A percentile compares a stretch with the other conserved stretches of the same genome.
Conservation (phyloP, 2,113 vertebrate genomes). For the Herpetotheres cachinnans region DNA sequence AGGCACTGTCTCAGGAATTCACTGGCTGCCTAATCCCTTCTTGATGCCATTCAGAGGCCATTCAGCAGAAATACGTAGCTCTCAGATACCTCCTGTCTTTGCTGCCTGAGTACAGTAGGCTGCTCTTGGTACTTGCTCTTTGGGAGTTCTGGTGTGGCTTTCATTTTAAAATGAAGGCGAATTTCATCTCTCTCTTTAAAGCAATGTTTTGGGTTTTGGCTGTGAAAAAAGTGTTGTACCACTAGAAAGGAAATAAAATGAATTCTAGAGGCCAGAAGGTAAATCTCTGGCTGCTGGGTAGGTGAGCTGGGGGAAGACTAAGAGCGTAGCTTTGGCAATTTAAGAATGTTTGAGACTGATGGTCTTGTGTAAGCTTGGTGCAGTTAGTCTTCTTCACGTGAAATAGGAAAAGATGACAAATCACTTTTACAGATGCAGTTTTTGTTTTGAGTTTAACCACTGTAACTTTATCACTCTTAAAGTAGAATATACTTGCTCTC, state of each 20-base stretch:
- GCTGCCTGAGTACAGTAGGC: not conserved
- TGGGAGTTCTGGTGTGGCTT: not conserved
- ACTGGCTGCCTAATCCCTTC: not conserved
- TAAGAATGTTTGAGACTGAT: not conserved
- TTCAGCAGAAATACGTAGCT: fast-evolving
- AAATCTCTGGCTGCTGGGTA: not conserved
- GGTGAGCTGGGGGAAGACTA: not conserved
- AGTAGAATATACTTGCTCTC: not conserved
- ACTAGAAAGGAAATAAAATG: not conserved
- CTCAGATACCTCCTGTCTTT: not conserved
- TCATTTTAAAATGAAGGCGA: not conserved
- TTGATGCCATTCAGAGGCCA: not conserved
- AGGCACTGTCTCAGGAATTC: fast-evolving
- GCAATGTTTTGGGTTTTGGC: not conserved
- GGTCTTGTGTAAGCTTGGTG: not conserved
- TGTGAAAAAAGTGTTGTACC: not conserved
- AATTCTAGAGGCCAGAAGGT: not conserved
- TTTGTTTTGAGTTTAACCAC: not conserved
- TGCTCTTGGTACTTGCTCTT: not conserved
- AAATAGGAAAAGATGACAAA: not conserved
- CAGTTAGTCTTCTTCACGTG: not conserved
- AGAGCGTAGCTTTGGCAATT: not conserved
- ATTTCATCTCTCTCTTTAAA: not conserved
- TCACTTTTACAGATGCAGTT: not conserved
- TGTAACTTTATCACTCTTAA: not conserved